Conservation (phyloP, 2,888 invertebrate species). For the Leistus spinibarbis region DNA sequence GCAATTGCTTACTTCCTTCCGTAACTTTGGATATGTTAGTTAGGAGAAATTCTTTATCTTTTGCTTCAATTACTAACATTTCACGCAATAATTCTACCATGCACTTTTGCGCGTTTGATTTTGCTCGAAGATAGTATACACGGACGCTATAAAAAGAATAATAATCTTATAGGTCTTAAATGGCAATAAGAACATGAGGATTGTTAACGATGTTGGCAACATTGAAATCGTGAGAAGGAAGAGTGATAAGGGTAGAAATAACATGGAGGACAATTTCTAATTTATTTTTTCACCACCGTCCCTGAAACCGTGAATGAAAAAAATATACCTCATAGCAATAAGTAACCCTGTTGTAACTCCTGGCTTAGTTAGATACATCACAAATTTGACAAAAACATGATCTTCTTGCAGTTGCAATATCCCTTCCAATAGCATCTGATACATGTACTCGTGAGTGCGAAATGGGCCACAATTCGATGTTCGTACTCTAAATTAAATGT, state of each 20-base stretch:
- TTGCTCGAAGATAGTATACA: constrained; percentile 69
- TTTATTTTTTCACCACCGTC: too few species aligned
- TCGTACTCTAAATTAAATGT: background rate
- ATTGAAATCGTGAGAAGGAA: too few species aligned
- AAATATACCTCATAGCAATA: constrained; percentile 64
- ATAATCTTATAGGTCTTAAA: too few species aligned
- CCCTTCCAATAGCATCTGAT: constrained; percentile 63
- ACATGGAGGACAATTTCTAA: too few species aligned
- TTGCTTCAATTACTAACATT: constrained; percentile 69
- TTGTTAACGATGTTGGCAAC: too few species aligned
- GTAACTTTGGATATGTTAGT: constrained; percentile 66
- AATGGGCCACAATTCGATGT: constrained; percentile 70
- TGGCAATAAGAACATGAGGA: too few species aligned
- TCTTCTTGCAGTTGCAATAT: constrained; percentile 61
- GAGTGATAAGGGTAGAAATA: too few species aligned
- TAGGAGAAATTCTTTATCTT: constrained; percentile 73
- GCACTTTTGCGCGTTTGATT: constrained; percentile 65
- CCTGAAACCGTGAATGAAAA: too few species aligned
- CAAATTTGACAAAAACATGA: constrained; percentile 54
- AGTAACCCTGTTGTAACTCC: constrained; percentile 67
- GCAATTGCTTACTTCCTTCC: constrained; percentile 60
- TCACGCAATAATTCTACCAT: constrained; percentile 67
- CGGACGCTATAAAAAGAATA: constrained; percentile 58
- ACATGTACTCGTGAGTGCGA: constrained; percentile 61
- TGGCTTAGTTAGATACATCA: constrained; percentile 63